Base-by-base conservation (phyloP, 1,140 invertebrate species). In the Hypothenemus hampei region DNA sequence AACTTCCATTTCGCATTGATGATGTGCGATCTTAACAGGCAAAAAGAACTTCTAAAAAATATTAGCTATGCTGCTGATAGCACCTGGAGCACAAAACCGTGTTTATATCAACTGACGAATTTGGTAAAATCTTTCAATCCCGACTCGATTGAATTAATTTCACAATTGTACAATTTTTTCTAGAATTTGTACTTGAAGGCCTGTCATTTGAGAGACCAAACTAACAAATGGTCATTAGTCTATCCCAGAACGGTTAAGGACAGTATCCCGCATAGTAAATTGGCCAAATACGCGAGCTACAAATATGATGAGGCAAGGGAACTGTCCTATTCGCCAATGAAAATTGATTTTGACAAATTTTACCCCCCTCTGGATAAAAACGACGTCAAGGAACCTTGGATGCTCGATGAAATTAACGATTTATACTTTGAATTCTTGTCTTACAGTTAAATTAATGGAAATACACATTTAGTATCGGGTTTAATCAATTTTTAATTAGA, bases 231-330 rank as follows among this genome's bases (percentile, higher is more conserved):
- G 47, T 18, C 40, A 24, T 44, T 33, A 46, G 26, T 52, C 26
- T 48, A 7, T 15, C 54, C 54, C n/a, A 6, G 47, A 26, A 67
- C 63, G 18, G 69, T 71, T 16, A 49, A 49, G 35, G 67, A 70
- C 47, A 60, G 57, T 23, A 71, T 71, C 47, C 68, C 68, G 1
- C 37, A 62, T 4, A 70, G 67, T 57, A 59, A 58, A 59, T 60
- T 71, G 29, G 65, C 67, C 7, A 49, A 60, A 26, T 69, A 70
- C 56, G 53, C 58, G 3, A 63, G 64, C 37, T 69, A 65, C 39
- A 57, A 65, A 22, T 69, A 71, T 45, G 59, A 67, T 37, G 65
- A 70, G 39, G 59, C 62, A 4, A 57, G 67, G 18, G 68, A 71
- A 56, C 45, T 64, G 26, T 65, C 58, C 5, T 69, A 71, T 35